Conservation (phyloP, 1,140 invertebrate genomes). For the Fopius arisanus region DNA sequence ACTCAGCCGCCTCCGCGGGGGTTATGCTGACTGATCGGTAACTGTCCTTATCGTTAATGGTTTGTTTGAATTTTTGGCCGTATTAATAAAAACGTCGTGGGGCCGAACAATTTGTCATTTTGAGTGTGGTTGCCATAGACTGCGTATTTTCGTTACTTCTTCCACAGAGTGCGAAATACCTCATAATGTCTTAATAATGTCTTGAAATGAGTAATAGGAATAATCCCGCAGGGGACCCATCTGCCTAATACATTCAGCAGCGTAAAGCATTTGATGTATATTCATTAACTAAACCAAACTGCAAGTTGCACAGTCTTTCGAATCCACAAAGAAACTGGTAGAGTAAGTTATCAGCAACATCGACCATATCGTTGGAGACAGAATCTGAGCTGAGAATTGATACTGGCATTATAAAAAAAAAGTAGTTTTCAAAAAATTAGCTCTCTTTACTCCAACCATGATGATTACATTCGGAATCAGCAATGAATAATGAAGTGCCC, state of each 20-base stretch:
- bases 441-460: no score
- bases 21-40: no score
- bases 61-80: no score
- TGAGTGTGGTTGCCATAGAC: no score
- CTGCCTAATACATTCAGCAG: background rate
- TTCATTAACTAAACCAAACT: conserved; percentile 18
- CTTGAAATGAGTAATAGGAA: conserved; percentile 30
- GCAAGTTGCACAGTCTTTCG: conserved; percentile 10
- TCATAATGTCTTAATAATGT: conserved; percentile 19
- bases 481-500: no score
- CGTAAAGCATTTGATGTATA: conserved; percentile 26
- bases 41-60: no score
- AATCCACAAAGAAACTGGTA: background rate
- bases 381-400: background rate
- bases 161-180: no score
- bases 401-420: conserved; percentile 17
- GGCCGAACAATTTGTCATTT: no score
- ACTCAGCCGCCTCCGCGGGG: no score
- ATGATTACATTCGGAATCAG: no score
- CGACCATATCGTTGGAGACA: conserved; percentile 20
- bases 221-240: conserved; percentile 25
- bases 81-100: no score
- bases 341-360: background rate
- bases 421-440: conserved; percentile 24
- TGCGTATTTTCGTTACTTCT: no score